Conservation (phyloP, 2,888 invertebrate species). For the Cyclophora punctaria region DNA sequence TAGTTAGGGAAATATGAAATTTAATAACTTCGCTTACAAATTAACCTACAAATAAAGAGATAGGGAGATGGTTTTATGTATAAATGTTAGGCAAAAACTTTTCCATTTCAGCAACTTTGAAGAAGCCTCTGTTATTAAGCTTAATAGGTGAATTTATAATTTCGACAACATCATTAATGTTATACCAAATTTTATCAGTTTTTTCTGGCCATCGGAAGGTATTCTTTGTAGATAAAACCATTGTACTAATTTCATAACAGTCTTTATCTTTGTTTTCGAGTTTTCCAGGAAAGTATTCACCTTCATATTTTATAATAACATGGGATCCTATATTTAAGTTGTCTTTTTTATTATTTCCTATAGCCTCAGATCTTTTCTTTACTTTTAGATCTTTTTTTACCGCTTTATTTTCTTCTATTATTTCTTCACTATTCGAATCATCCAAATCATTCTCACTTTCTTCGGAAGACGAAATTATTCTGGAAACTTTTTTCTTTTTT, state of each 20-base stretch:
- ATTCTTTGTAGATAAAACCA: constrained; percentile 12
- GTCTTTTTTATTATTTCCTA: constrained; percentile 1
- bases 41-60: no score
- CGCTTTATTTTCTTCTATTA: constrained; percentile 4
- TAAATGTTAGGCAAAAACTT: neutral
- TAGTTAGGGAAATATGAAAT: no score
- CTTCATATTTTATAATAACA: constrained; percentile 12
- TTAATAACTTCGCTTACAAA: no score
- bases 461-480: no score
- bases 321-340: constrained; percentile 8
- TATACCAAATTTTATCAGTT: constrained; percentile 14
- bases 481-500: no score
- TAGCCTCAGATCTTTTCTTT: no score
- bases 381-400: neutral
- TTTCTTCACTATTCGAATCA: neutral
- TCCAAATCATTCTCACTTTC: no score
- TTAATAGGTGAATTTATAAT: constrained; percentile 7
- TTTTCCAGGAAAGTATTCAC: constrained; percentile 7
- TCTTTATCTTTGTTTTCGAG: neutral
- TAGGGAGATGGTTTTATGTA: neutral
- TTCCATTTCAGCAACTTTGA: constrained; percentile 3
- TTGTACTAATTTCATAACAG: constrained; percentile 13
- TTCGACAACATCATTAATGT: constrained; percentile 9
- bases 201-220: constrained; percentile 13
- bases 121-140: constrained; percentile 10